Base-by-base conservation (phyloP, 2,113 vertebrate species). In the Acanthochromis polyacanthus region DNA sequence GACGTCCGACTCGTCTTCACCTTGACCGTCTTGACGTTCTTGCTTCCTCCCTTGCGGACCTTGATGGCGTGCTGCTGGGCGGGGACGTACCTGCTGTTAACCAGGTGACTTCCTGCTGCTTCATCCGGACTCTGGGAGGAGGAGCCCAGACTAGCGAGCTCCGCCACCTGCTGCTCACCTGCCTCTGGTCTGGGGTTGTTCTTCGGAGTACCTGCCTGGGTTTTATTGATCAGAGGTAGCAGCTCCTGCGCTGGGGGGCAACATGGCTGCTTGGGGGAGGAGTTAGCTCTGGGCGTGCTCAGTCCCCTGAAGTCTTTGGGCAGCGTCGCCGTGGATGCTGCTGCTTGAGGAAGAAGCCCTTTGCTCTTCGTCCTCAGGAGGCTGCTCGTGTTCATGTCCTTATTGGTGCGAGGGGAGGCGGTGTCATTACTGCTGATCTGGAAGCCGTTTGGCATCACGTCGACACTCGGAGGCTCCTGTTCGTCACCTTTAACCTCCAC, bases 51-150 rank as follows among this genome's bases (percentile, higher is more conserved):
- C 48, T 95, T 96, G 59, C 93, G 88, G 2, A 93, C 92, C 79
- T 95, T 93, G 81, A 78, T 67, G 0, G 73, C 87, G 7, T 95
- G 93, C 58, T 89, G 94, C 70, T 95, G 94, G 38, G 92, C 89
- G 0, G 96, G 92, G 30, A 93, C 87, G 71, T 92, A 94, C 60
- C 94, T 94, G 16, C 92, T 93, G 0, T 93, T 96, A 32, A 95
- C 95, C 86, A 92, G 72, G 5, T 92, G 86, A 56, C 94, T 73
- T 11, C 50, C 10, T 55, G n/a, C 32, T 23, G 11, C 94, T 12
- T 96, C 95, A 0, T 96, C 96, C 40, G 94, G 90, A 86, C 94
- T 96, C 58, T 96, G 96, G 0, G 95, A 95, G 7, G 95, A 96
- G 0, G 95, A 96, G 22, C 94, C 96, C 48, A 95, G 92, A 4